Percentiles rank a stretch among this genome's conserved stretches.
These are phyloP conservation scores for Anguilla japonica DNA, from an alignment of 2,113 vertebrate species.

Conservation along the genomic window DNA sequence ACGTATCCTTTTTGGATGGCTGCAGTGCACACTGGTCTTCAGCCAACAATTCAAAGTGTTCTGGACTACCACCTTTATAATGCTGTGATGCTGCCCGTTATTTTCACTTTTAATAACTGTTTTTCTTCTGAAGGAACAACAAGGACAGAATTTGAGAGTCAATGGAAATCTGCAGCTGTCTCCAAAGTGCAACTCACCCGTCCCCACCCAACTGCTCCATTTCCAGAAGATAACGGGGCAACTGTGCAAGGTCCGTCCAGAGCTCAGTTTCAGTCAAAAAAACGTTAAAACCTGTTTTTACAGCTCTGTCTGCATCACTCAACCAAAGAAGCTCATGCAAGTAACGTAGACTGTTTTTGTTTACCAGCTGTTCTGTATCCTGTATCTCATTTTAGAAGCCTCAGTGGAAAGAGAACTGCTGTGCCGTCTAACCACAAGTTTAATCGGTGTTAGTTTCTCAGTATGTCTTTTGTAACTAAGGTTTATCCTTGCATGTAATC, in stretches of 20 bases:
- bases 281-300: background rate
- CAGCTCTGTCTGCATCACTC: background rate
- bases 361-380: no score
- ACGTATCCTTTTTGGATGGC: background rate
- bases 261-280: background rate
- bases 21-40: background rate
- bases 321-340: background rate
- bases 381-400: no score
- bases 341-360: no score
- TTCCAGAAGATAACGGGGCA: conserved; percentile 46
- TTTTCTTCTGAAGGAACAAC: conserved; percentile 69
- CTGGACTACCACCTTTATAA: background rate
- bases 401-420: no score
- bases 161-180: conserved; percentile 40
- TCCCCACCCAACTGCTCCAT: conserved; percentile 34
- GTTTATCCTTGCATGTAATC: no score
- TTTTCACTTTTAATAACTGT: background rate
- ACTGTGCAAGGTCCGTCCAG: conserved; percentile 52
- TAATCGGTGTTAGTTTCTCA: no score
- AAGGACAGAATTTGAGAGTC: conserved; percentile 61
- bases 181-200: conserved; percentile 27
- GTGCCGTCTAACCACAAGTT: no score
- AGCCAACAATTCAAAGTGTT: background rate
- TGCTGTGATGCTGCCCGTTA: background rate
- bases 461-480: no score